phyloP scores from a whole-genome alignment of 2,888 invertebrate species.

The Spicauda simplicius region DNA sequence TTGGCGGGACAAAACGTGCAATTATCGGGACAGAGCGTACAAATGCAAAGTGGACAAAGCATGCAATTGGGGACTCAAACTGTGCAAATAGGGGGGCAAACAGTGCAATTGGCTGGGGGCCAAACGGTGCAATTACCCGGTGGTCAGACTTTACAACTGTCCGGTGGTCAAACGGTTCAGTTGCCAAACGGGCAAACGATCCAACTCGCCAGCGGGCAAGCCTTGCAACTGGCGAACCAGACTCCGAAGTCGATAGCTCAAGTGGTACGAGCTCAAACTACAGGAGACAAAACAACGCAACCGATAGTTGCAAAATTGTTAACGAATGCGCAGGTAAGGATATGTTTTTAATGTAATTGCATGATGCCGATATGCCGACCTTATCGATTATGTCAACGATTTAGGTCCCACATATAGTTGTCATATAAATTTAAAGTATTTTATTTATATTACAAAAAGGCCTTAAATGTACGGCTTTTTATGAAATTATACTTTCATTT shows the following conservation, averaged over 20 bases:
- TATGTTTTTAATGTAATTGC: background rate
- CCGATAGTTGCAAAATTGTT: conserved; percentile 90
- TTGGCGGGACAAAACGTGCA: conserved; percentile 57
- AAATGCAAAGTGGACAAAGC: conserved; percentile 52
- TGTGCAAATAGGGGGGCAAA: conserved; percentile 56
- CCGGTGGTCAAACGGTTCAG: conserved; percentile 78
- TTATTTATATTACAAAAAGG: too few relatives aligned
- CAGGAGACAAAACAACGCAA: conserved; percentile 70
- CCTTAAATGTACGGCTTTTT: too few relatives aligned
- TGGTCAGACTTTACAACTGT: conserved; percentile 74
- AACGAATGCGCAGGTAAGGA: conserved; percentile 87
- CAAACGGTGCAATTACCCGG: conserved; percentile 57
- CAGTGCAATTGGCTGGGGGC: conserved; percentile 54
- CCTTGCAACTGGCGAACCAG: conserved; percentile 70
- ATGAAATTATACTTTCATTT: too few relatives aligned
- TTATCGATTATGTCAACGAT: too few relatives aligned
- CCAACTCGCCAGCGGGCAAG: conserved; percentile 68
- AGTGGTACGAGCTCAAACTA: conserved; percentile 66
- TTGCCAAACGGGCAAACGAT: conserved; percentile 67
- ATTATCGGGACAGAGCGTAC: conserved; percentile 55
- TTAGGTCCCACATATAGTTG: too few relatives aligned
- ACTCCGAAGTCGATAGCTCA: conserved; percentile 64
- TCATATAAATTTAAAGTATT: too few relatives aligned
- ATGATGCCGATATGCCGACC: background rate
- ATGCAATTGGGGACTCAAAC: conserved; percentile 53